Conservation (phyloP, 2,888 invertebrate genomes). For the Caenorhabditis becei region DNA sequence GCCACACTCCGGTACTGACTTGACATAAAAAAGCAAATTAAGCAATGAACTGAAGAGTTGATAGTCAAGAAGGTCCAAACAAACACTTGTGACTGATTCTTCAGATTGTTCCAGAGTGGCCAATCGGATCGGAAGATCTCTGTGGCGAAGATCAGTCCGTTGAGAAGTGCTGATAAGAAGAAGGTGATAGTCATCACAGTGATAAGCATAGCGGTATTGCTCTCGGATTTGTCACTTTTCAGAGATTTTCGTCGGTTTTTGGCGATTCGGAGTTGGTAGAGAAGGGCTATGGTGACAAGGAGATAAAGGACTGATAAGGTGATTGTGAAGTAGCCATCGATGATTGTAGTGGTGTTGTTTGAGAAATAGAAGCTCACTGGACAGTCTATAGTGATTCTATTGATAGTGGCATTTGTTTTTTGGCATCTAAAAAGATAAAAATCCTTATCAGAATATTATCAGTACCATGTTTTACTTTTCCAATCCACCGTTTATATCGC, state of each 20-base stretch:
- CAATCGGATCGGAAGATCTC: not conserved
- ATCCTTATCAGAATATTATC: too few species aligned
- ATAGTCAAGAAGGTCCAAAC: not conserved
- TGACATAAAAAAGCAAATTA: slow-evolving; percentile 4
- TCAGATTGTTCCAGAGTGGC: not conserved
- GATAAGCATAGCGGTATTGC: not conserved
- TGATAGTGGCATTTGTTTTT: too few species aligned
- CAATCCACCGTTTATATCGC: not conserved
- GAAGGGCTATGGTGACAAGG: not conserved
- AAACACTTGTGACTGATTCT: not conserved
- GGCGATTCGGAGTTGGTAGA: not conserved
- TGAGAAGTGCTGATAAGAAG: not conserved
- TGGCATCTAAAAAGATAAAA: too few species aligned
- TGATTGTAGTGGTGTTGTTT: too few species aligned
- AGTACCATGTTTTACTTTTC: too few species aligned
- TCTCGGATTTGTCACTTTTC: not conserved
- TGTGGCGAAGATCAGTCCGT: not conserved
- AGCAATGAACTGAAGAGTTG: slow-evolving; percentile 5
- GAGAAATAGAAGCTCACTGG: too few species aligned
- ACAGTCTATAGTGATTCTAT: too few species aligned
- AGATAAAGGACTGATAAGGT: not conserved
- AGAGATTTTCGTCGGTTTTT: not conserved
- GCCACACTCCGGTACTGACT: slow-evolving; percentile 1
- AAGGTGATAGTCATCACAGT: slow-evolving; percentile 11
- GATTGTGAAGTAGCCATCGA: not conserved